Base-by-base conservation (phyloP, 2,888 invertebrate species). In the Magallana nippona region DNA sequence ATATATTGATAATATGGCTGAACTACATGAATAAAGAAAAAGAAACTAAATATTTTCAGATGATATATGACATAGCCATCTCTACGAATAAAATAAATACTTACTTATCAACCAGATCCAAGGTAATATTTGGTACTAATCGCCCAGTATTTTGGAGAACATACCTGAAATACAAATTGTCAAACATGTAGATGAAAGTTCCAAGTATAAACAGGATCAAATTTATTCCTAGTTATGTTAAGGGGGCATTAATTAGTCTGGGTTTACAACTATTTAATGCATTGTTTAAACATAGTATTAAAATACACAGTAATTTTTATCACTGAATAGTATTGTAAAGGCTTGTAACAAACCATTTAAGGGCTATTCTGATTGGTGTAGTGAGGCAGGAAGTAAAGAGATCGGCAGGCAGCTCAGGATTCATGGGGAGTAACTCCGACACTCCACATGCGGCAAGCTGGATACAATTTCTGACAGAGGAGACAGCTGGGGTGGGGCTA, bases 301-400 rank as follows among this genome's bases (percentile, higher is more conserved):
- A 44, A 44, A 8, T 44, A 44, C 8, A 44, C 8, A 44, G 44
- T 44, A 44, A 44, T 5, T 44, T 44, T 8, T 44, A 44, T 44
- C 44, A 5, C 44, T 44, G 44, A 44, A 8, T 8, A 44, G 8
- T 44, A 8, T 44, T 8, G 8, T 8, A 0, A 44, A 44, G 44
- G 44, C 44, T 44, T 44, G 44, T 44, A 8, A 44, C 44, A 91
- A 93, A 96, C 98, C 98, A 99, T 94, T 97, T 96, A 88, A 99
- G 95, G 86, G 98, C 98, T 93, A 98, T 98, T 95, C 98, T 98
- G 91, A 99, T 98, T 77, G 99, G 99, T 83, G 99, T 99, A 83
- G 99, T 99, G 91, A 99, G 96, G 95, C 99, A 99, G 17, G 98
- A 96, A 55, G 99, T 99, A 95, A 99, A 99, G 91, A 99, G 96